A percentile compares a stretch with the other conserved stretches of the same genome.
Evolutionary conservation across 2,113 vertebrate genomes (phyloP).

Genomic region (Protobothrops mucrosquamatus): DNA sequence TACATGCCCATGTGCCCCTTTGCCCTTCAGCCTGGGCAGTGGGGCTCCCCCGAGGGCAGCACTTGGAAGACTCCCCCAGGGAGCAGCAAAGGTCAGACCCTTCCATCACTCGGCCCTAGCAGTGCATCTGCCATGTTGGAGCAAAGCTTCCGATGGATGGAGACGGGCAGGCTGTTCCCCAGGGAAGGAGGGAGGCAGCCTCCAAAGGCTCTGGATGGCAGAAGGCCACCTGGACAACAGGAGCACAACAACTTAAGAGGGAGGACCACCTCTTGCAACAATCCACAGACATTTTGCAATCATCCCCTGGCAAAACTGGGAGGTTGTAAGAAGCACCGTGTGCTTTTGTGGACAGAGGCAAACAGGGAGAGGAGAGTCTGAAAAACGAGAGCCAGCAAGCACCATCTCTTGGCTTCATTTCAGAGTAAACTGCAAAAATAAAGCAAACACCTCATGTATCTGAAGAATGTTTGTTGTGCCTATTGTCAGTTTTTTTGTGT

Average conservation of each 20-base stretch:
- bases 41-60: slow-evolving; percentile 1
- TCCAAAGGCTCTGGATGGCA: neutral
- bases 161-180: neutral
- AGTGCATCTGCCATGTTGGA: neutral
- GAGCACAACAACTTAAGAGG: neutral
- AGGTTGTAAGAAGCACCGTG: neutral
- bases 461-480: neutral
- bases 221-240: neutral
- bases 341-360: neutral
- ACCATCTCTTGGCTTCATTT: neutral
- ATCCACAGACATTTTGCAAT: neutral
- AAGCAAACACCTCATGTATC: neutral
- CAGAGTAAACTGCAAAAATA: neutral
- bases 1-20: neutral
- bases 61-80: slow-evolving; percentile 40
- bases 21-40: neutral
- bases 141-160: neutral
- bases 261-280: neutral
- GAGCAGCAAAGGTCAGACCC: slow-evolving; percentile 58
- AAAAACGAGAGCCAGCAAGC: neutral
- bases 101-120: slow-evolving; percentile 50
- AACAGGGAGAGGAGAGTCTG: neutral
- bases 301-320: neutral
- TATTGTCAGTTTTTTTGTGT: neutral
- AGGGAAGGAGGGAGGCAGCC: neutral